Evolutionary conservation across 2,797 vertebrate genomes (phyloP), one percentile per base, ranked within the genome.

Genomic region (Lemur catta): DNA sequence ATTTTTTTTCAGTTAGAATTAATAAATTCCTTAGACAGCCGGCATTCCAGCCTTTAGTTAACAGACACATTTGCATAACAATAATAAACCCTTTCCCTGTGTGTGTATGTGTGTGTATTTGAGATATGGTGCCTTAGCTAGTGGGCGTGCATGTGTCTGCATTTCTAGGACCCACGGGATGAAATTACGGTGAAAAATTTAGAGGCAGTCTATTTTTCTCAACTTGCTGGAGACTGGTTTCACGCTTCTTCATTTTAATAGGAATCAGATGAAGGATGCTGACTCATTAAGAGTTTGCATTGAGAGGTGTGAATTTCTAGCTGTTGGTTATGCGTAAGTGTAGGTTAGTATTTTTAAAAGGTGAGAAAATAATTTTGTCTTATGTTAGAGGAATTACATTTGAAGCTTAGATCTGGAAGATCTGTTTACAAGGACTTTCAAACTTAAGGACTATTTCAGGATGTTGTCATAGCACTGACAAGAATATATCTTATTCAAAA

Each of bases 141-240:
- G 43, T 15, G 52, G 71, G 79, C n/a, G 13, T 75, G 35, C 75
- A 7, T 69, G 55, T 88, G 76, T 92, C 65, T 94, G 93, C 67
- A 1, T 93, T 95, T 96, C 87, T 38, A 67, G 76, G 67, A 74
- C 84, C 89, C 95, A 75, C 18, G 96, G 95, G 95, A 95, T 96
- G 90, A 95, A 97, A 97, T 97, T 92, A 97, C 3, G 4, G 81
- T 55, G 85, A 95, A 96, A 95, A 90, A 90, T 92, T 94, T 67
- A 30, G 17, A 94, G 63, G 48, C 67, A 75, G 87, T 48, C 84
- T 93, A 79, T 95, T 93, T 97, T 94, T 93, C 96, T 94, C 92
- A 79, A 71, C 81, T 88, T 92, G 81, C 95, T 61, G 0, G 12
- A 93, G 93, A 78, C 55, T 61, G 55, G 67, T 85, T 97, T 96